Evolutionary conservation across 2,888 invertebrate species (phyloP).

Genomic region (Taphrorychus bicolor): DNA sequence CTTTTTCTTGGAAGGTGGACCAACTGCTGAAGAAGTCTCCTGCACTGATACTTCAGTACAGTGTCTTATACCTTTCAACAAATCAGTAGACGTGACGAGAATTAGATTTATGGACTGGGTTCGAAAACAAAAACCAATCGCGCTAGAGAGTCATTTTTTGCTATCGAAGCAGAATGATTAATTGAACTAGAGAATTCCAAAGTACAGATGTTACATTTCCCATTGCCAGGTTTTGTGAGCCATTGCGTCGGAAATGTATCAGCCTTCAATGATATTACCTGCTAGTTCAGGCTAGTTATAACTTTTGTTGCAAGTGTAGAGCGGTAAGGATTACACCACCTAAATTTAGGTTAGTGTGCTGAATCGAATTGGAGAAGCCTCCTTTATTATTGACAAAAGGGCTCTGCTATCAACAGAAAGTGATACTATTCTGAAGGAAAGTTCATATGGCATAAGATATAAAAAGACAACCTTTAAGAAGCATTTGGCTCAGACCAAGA

Average conservation of each 20-base stretch:
- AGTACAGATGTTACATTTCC: not conserved
- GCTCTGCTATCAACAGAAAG: conserved; percentile 9
- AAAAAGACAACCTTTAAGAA: not conserved
- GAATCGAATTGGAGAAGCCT: not conserved
- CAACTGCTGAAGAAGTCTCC: conserved; percentile 12
- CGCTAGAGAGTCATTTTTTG: no score
- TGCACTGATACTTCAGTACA: conserved; percentile 13
- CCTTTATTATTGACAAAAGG: not conserved
- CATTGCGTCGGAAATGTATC: conserved; percentile 1
- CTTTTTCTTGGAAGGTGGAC: conserved; percentile 25
- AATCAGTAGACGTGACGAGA: conserved; percentile 19
- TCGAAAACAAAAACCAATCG: not conserved
- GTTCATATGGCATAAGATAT: not conserved
- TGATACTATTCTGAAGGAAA: not conserved
- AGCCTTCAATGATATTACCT: not conserved
- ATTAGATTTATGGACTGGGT: conserved; percentile 21
- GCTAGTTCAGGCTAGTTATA: not conserved
- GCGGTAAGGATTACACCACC: not conserved
- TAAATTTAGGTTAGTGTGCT: not conserved
- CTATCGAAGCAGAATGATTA: not conserved
- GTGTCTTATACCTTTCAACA: conserved; percentile 20
- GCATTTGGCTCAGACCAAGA: not conserved
- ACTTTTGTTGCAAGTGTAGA: conserved; percentile 4
- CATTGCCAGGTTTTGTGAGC: conserved; percentile 1
- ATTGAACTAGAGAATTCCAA: not conserved